A percentile compares a stretch with the other conserved stretches of the same genome.
Evolutionary conservation across 2,113 vertebrate genomes (phyloP).

Genomic region (Salvelinus fontinalis): DNA sequence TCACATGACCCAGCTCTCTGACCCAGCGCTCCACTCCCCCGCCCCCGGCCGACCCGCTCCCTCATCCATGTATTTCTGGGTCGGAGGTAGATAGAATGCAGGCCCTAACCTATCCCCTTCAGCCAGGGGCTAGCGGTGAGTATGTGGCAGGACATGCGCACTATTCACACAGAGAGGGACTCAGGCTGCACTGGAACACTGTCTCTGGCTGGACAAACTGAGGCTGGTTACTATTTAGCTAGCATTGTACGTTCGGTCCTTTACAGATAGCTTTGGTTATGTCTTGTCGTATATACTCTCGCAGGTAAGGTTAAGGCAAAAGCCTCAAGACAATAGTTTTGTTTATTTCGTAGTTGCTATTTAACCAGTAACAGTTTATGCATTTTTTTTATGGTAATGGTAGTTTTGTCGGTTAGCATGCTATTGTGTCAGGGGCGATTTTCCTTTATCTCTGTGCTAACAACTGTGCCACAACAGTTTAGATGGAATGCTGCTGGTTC

Average conservation of each 20-base stretch:
- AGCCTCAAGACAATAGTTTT: too few relatives aligned
- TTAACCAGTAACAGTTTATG: too few relatives aligned
- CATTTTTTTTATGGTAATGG: not conserved
- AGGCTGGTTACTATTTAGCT: not conserved
- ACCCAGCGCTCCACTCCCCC: conserved; percentile 16
- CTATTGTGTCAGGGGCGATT: not conserved
- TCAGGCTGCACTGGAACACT: conserved; percentile 35
- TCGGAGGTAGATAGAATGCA: conserved; percentile 44
- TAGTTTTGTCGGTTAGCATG: not conserved
- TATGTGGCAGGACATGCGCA: conserved; percentile 55
- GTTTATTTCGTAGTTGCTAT: too few relatives aligned
- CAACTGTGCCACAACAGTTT: conserved; percentile 2
- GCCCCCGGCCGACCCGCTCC: conserved; percentile 27
- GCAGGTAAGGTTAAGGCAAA: too few relatives aligned
- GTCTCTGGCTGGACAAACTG: conserved; percentile 36
- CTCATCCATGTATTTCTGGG: conserved; percentile 20
- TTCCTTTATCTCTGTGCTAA: not conserved
- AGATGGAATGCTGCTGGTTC: conserved; percentile 16
- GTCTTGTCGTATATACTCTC: too few relatives aligned
- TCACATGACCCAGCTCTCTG: conserved; percentile 16
- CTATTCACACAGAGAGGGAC: conserved; percentile 34
- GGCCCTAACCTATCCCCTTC: conserved; percentile 46
- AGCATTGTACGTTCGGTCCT: too few relatives aligned
- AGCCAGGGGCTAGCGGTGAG: conserved; percentile 39
- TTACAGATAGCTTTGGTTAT: not conserved